Evolutionary conservation across 2,113 vertebrate species (phyloP).

Genomic region (Galeopterus variegatus): DNA sequence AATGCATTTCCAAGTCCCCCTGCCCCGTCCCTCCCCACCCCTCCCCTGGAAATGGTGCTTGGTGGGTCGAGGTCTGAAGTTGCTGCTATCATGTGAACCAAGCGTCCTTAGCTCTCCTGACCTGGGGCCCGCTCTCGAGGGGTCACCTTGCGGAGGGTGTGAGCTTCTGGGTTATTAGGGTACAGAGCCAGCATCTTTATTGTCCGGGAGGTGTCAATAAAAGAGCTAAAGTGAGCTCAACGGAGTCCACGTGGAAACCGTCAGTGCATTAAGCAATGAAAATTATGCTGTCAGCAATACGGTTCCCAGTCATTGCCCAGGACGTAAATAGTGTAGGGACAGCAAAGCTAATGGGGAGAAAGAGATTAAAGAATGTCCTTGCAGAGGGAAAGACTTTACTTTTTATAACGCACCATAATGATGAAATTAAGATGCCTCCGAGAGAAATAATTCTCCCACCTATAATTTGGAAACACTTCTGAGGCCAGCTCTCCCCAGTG

Average conservation of each 20-base stretch:
- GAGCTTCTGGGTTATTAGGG: background rate
- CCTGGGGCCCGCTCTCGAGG: fast-evolving
- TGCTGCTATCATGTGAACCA: fast-evolving
- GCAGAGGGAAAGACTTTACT: slow-evolving; percentile 79
- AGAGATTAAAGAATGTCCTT: slow-evolving; percentile 81
- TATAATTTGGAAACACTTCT: background rate
- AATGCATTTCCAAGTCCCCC: background rate
- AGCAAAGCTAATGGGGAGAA: slow-evolving; percentile 82
- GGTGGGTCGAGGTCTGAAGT: background rate
- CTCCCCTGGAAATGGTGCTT: fast-evolving
- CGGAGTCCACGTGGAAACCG: slow-evolving; percentile 54
- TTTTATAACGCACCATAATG: slow-evolving; percentile 78
- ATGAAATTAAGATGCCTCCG: slow-evolving; percentile 75
- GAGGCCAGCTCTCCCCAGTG: background rate
- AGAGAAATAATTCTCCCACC: slow-evolving; percentile 71
- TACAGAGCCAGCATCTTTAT: background rate
- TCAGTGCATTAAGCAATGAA: slow-evolving; percentile 77
- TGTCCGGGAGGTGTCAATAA: background rate
- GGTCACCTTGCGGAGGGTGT: background rate
- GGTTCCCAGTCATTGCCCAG: slow-evolving; percentile 82
- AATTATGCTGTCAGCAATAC: slow-evolving; percentile 78
- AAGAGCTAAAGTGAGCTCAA: slow-evolving; percentile 25
- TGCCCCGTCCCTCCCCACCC: too few relatives aligned
- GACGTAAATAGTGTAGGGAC: slow-evolving; percentile 78
- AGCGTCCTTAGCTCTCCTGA: fast-evolving